Evolutionary conservation across 2,888 invertebrate species (phyloP).

Genomic region (Micropterix aruncella): DNA sequence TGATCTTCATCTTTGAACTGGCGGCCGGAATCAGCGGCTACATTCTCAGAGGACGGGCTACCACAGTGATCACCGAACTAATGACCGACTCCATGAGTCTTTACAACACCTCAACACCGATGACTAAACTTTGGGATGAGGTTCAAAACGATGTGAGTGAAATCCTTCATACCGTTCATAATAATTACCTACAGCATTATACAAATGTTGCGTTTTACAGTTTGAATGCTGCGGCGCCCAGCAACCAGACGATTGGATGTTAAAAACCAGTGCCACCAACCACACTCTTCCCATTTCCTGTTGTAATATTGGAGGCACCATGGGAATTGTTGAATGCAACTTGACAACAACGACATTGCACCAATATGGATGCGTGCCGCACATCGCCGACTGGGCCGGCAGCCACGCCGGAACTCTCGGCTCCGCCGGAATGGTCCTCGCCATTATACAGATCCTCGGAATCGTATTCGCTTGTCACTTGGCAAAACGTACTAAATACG

Average conservation of each 20-base stretch:
- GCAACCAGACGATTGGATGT: neutral
- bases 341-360: neutral
- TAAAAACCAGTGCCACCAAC: neutral
- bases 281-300: neutral
- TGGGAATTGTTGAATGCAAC: neutral
- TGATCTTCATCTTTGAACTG: conserved; percentile 63
- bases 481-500: conserved; percentile 10
- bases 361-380: neutral
- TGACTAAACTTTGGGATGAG: neutral
- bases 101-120: neutral
- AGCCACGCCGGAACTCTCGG: neutral
- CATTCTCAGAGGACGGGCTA: conserved; percentile 22
- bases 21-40: conserved; percentile 65
- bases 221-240: neutral
- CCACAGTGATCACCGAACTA: neutral
- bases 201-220: neutral
- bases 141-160: neutral
- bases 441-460: conserved; percentile 7
- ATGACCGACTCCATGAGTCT: neutral
- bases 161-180: too few relatives aligned
- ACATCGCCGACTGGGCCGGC: neutral
- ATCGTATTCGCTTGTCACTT: conserved; percentile 11
- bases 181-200: too few relatives aligned
- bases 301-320: neutral
- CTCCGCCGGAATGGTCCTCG: neutral